A percentile compares a stretch with the other conserved stretches of the same genome.
Evolutionary conservation across 2,797 vertebrate genomes (phyloP).

Genomic region (Chaetodon trifasciatus): DNA sequence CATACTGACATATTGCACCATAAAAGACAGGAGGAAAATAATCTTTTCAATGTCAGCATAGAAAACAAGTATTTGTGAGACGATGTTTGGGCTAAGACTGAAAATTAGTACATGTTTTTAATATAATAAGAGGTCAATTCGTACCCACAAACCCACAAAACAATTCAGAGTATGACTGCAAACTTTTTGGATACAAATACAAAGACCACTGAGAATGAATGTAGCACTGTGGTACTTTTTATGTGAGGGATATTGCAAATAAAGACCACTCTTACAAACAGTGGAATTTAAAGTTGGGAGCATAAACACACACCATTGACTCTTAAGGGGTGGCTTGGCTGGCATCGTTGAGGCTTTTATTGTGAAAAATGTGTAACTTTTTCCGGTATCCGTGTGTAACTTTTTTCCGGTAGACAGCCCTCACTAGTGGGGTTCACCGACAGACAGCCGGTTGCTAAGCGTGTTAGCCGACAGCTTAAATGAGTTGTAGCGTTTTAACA

Average conservation of each 20-base stretch:
- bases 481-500: background rate
- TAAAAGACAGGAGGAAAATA: background rate
- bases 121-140: background rate
- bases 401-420: too few species aligned
- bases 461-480: constrained; percentile 8
- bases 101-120: background rate
- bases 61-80: background rate
- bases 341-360: constrained; percentile 57
- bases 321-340: background rate
- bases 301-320: background rate
- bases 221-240: background rate
- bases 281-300: background rate
- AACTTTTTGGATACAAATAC: background rate
- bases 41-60: background rate
- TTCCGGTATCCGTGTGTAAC: constrained; percentile 66
- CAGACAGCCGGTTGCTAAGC: constrained; percentile 49
- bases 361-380: constrained; percentile 49
- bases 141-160: too few species aligned
- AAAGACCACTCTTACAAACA: background rate
- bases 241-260: background rate
- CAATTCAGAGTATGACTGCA: too few species aligned
- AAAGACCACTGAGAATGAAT: background rate
- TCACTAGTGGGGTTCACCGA: constrained; percentile 1
- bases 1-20: background rate
- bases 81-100: background rate